A percentile compares a stretch with the other conserved stretches of the same genome.
Evolutionary conservation across 1,140 invertebrate species (phyloP).

Genomic region (Chlorops oryzae): DNA sequence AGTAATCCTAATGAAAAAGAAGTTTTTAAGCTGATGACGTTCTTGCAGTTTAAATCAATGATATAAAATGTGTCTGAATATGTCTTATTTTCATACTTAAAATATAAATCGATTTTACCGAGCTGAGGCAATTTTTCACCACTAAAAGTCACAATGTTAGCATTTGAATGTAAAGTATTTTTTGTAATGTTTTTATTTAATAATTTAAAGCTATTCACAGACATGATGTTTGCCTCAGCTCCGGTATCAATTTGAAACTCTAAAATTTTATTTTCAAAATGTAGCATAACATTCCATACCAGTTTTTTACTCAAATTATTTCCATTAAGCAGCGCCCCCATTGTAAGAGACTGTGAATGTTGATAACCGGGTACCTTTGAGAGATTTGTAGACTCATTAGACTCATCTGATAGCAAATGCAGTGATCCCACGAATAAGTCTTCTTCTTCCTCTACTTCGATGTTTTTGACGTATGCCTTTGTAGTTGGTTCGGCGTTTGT

Average conservation of each 20-base stretch:
- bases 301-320: neutral
- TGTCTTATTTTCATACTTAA: constrained; percentile 6
- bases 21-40: constrained; percentile 7
- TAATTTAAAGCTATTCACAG: constrained; percentile 13
- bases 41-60: constrained; percentile 13
- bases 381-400: neutral
- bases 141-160: constrained; percentile 13
- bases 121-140: constrained; percentile 12
- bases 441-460: constrained; percentile 6
- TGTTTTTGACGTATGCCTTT: neutral
- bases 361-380: too few species aligned
- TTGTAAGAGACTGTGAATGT: neutral
- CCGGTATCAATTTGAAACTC: constrained; percentile 22
- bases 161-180: neutral
- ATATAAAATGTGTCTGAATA: constrained; percentile 14
- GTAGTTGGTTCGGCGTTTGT: neutral
- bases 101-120: constrained; percentile 7
- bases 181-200: constrained; percentile 10
- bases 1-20: constrained; percentile 6
- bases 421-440: neutral
- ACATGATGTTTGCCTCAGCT: constrained; percentile 20
- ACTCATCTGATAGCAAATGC: neutral
- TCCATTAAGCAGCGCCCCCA: constrained; percentile 2
- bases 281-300: constrained; percentile 17
- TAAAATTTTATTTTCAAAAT: constrained; percentile 16